Evolutionary conservation across 2,113 vertebrate genomes (phyloP).

Genomic region (Ardeotis arabs): DNA sequence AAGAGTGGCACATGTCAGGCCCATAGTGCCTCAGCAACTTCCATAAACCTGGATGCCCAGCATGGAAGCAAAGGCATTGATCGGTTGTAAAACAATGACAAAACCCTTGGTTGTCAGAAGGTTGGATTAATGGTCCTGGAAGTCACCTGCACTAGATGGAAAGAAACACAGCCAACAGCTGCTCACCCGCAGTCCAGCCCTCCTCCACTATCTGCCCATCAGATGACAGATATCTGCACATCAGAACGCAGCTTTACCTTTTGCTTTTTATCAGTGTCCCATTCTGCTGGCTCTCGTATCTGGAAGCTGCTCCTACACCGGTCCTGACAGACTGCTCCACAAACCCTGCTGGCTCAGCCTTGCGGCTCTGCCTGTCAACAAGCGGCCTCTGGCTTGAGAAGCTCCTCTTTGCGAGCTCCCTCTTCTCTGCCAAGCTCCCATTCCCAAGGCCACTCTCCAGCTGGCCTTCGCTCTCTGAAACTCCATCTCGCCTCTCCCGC

Average conservation of each 20-base stretch:
- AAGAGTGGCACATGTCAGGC: background rate
- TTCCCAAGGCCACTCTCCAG: slow-evolving; percentile 78
- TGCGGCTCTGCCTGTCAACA: slow-evolving; percentile 92
- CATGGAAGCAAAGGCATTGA: background rate
- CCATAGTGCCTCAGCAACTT: background rate
- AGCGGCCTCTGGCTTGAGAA: slow-evolving; percentile 96
- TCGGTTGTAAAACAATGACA: background rate
- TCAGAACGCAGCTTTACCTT: slow-evolving; percentile 77
- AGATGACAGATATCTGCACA: background rate
- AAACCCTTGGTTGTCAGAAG: background rate
- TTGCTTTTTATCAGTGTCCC: slow-evolving; percentile 83
- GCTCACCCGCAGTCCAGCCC: background rate
- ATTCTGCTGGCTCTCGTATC: slow-evolving; percentile 87
- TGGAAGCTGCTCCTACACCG: slow-evolving; percentile 75
- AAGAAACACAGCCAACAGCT: background rate
- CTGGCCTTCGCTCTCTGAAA: slow-evolving; percentile 73
- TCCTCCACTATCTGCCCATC: rapidly evolving
- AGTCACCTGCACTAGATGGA: background rate
- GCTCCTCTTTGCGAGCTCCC: slow-evolving; percentile 93
- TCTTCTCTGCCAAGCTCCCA: slow-evolving; percentile 84
- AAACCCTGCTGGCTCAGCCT: slow-evolving; percentile 84
- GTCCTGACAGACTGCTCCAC: slow-evolving; percentile 80
- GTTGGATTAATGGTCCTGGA: background rate
- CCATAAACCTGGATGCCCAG: background rate
- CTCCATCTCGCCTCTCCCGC: slow-evolving; percentile 80